phyloP scores from a whole-genome alignment of 2,888 invertebrate species.

The Bedellia somnulentella region DNA sequence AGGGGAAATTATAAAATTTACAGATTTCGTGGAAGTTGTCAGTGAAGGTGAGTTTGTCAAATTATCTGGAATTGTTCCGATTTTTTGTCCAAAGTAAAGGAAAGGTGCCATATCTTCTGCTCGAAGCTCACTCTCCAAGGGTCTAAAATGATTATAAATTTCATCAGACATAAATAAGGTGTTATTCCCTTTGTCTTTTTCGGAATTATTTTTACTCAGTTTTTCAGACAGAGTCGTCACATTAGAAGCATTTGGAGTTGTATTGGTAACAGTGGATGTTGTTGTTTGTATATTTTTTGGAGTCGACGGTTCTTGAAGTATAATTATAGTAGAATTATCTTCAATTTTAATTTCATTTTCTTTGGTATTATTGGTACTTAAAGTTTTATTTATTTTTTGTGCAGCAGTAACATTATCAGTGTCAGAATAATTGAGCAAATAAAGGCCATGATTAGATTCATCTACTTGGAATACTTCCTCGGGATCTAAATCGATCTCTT shows the following conservation, averaged over 20 bases:
- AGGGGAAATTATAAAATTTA: conserved; percentile 41
- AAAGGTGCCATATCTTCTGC: conserved; percentile 71
- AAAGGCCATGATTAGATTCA: conserved; percentile 54
- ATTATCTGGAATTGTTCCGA: conserved; percentile 40
- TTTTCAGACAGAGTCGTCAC: conserved; percentile 32
- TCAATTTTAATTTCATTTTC: conserved; percentile 14
- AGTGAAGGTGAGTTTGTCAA: conserved; percentile 44
- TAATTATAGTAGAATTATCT: too few species aligned
- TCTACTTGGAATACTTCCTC: conserved; percentile 59
- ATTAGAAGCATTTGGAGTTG: conserved; percentile 13
- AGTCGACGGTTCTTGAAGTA: too few species aligned
- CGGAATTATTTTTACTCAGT: conserved; percentile 27
- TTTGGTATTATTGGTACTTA: conserved; percentile 18
- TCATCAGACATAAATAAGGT: conserved; percentile 64
- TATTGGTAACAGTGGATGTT: neutral
- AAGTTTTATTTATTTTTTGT: conserved; percentile 23
- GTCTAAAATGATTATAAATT: conserved; percentile 66
- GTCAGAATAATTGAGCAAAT: conserved; percentile 52
- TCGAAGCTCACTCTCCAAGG: conserved; percentile 63
- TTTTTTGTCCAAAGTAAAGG: conserved; percentile 70
- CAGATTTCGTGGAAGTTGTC: conserved; percentile 51
- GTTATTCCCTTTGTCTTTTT: conserved; percentile 49
- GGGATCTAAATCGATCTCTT: conserved; percentile 46
- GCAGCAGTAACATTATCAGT: conserved; percentile 37
- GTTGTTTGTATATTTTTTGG: too few species aligned